Base-by-base conservation (phyloP, 1,140 invertebrate species). In the Fragariocoptes setiger region DNA sequence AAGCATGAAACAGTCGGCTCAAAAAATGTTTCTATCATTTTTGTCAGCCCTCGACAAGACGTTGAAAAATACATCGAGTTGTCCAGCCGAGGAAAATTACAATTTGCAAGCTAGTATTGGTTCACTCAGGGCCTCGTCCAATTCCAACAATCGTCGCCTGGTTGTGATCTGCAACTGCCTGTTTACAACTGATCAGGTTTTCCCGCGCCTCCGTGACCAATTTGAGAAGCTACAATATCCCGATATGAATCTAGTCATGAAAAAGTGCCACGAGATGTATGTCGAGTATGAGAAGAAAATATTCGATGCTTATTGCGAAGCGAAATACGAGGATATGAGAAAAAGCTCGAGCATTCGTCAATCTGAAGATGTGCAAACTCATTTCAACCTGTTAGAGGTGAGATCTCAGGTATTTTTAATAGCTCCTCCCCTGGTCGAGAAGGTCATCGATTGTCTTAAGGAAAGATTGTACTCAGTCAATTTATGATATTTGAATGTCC, bases 371-470 rank as follows among this genome's bases (percentile, higher is more conserved):
- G 8, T n/a, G 25, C n/a, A 90, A 59, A 77, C 78, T 42, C 66
- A 88, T 17, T 73, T 79, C 46, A 83, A 83, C 58, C 62, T 90
- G 38, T 79, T 88, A 20, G 73, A 74, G 43, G 78, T 94, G 4
- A 79, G 85, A 58, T 74, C 78, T 12, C 80, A 90, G 66, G 79
- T 86, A 53, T 72, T 72, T 51, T 65, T 70, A 36, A 71, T 86
- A 8, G 77, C 76, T 20, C 75, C 77, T 19, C 64, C 65, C 21
- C 60, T 83, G 49, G 60, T 80, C 19, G 58, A 67, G 4, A 63
- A 66, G 20, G 73, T 88, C 19, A 62, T 88, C 49, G 70, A 69
- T 16, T 73, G 77, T 51, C 76, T 90, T 42, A 71, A 83, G 15
- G 74, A 86, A n/a, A n/a, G n/a, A n/a, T n/a, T n/a, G n/a, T n/a